Percentiles rank a stretch among this genome's conserved stretches.
phyloP scores from a whole-genome alignment of 2,113 vertebrate species.

The Rhadina sibilatrix region DNA sequence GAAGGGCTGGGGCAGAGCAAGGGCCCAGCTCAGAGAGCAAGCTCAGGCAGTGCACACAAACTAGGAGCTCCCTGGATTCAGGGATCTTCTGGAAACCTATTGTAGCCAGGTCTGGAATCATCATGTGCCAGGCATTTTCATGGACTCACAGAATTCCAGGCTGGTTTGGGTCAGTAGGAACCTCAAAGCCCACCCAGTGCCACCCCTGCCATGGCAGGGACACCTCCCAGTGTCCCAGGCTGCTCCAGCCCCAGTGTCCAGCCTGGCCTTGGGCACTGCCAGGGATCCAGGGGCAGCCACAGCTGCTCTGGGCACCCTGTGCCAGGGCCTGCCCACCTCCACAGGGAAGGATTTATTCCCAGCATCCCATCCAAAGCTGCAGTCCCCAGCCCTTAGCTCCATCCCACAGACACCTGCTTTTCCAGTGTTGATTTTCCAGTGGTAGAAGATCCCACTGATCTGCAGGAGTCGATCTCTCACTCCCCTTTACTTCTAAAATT shows the following conservation, averaged over 20 bases:
- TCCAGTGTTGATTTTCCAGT: fast-evolving
- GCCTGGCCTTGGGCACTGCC: neutral
- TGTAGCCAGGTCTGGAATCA: fast-evolving
- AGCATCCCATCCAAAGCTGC: fast-evolving
- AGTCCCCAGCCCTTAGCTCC: neutral
- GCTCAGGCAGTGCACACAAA: fast-evolving
- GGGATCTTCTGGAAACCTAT: fast-evolving
- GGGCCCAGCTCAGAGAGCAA: neutral
- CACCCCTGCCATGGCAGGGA: neutral
- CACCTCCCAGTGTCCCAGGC: neutral
- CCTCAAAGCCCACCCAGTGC: fast-evolving
- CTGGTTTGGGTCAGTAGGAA: fast-evolving
- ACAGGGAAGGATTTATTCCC: fast-evolving
- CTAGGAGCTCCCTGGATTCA: fast-evolving
- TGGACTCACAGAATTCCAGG: neutral
- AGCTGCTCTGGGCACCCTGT: neutral
- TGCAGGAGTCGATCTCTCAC: neutral
- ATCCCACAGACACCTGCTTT: neutral
- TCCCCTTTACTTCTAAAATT: neutral
- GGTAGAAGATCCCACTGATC: too few species aligned
- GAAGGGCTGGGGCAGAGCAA: neutral
- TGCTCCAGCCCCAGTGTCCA: neutral
- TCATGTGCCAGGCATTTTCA: fast-evolving
- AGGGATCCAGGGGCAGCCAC: neutral
- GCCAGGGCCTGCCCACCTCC: neutral